Evolutionary conservation across 1,140 invertebrate genomes (phyloP), one percentile per base, ranked within the genome.

Genomic region (Acromyrmex echinatior): DNA sequence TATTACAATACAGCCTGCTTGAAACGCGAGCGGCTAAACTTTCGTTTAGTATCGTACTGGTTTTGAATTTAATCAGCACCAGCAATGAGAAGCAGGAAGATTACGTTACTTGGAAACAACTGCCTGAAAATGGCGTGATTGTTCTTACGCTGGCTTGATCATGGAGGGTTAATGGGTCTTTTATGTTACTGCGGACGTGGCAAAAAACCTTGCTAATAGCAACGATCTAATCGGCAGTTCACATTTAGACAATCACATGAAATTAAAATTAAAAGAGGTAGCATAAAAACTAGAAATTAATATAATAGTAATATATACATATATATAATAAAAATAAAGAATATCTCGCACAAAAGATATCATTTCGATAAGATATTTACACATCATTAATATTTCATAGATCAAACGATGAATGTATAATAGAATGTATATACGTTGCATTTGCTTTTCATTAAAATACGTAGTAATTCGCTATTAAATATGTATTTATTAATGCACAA

Each of bases 61-160:
- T 60, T 70, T 66, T 82, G 88, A 92, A 92, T 91, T 92, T 92
- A 92, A 92, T 92, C 88, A 92, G 90, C 80, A 76, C 84, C 51
- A 65, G 45, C 62, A 77, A 53, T 56, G 56, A 77, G 18, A 65
- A 66, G n/a, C 58, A 25, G 39, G 16, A 58, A 82, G 86, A 90
- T 93, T 93, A 92, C 90, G 91, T 92, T 92, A 92, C 91, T 91
- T 91, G n/a, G 74, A 73, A 74, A 68, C n/a, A 92, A 92, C 91
- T 92, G 91, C 87, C 86, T 82, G 62, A 86, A 77, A 91, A 90
- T 90, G 82, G 63, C 81, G 66, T 84, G 86, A 80, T 78, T 81
- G 81, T 80, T 81, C 89, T 87, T 56, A 66, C 58, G 12, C 60
- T 84, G 18, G 21, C 39, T 73, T 74, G 80, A 60, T 39, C 68